Evolutionary conservation across 1,140 invertebrate species (phyloP), one percentile per base, ranked within the genome.

Genomic region (Chlorops oryzae): DNA sequence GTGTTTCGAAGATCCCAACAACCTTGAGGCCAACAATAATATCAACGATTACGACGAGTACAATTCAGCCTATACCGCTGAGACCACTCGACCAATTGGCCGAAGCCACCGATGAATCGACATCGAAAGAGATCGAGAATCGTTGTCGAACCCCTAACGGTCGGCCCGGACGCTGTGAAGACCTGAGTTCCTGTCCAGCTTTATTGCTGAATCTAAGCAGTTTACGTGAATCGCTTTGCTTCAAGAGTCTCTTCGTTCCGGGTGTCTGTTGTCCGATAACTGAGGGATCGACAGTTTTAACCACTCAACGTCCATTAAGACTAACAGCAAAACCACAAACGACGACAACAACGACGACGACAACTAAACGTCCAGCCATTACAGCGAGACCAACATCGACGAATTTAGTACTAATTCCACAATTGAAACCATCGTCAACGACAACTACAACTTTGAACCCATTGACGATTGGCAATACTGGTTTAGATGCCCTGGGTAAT

Each of bases 191-290:
- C 53, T 95, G 92, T 71, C 90, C 91, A 0, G 87, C 90, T 56
- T 68, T 96, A 10, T 74, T 96, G 1, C 72, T 95, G 6, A 89
- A 95, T 65, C 74, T 94, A 10, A 80, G 81, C 7, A 87, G 83
- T 63, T 74, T 96, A 1, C 75, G 90, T 28, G 86, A 92, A 61
- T 92, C 89, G 0, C 77, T 95, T 6, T 96, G 92, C 64, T 95
- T 96, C 62, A 92, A 94, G 72, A 88, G 87, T 54, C 74, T 94
- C 2, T 92, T 94, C 60, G 86, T 92, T 3, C 92, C 92, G 2
- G 92, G 90, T 15, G 90, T 94, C 2, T 95, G 91, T 63, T 94
- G 91, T 73, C 90, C 90, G 0, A 55, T 78, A 18, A 41, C 70
- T 5, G 61, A 74, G 62, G 37, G 65, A 70, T 54, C 65, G 69